Base-by-base conservation (phyloP, 2,113 vertebrate genomes). In the Forbesichthys agassizii region DNA sequence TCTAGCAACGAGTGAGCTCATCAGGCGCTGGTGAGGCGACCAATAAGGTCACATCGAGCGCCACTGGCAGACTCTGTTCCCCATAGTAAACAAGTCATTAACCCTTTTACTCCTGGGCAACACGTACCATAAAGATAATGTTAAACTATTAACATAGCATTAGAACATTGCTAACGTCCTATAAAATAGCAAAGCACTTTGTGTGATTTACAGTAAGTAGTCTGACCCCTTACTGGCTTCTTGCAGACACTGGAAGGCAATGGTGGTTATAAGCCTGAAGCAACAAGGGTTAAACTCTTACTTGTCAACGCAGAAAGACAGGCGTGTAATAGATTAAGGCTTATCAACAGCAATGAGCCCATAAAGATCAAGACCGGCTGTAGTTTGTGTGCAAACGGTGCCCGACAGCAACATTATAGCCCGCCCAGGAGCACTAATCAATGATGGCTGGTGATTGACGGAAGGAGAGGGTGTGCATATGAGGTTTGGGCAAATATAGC, bases 1-100 rank as follows among this genome's bases (percentile, higher is more conserved):
- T 61, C 14, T 48, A 69, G 10, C 69, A 75, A 60, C 80, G 81
- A 87, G 74, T 84, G 64, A 75, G 71, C 73, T 84, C 54, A 77
- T 76, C 27, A 64, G 74, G 56, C 79, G 77, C 56, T 74, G 52
- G 54, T 48, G 60, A 74, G 69, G 33, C 70, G 79, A 86, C 90
- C 87, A 90, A 88, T 90, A 66, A 77, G 70, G 71, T 49, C 63
- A 49, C 42, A 73, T 75, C 48, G 61, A 62, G 72, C 12, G 3
- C 64, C 61, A 74, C 74, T 75, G 76, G 72, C 70, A 76, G 68
- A 55, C 46, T 71, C 68, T 56, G 52, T 75, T 64, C 48, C 83
- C 65, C 55, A 80, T 88, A 82, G 81, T 87, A 91, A 87, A 85
- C 82, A 78, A 72, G 16, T 84, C 84, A 11, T 80, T 80, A 91